These are phyloP conservation scores for Drosophila mimica DNA, from an alignment of 2,888 invertebrate species.

Conservation along the genomic window DNA sequence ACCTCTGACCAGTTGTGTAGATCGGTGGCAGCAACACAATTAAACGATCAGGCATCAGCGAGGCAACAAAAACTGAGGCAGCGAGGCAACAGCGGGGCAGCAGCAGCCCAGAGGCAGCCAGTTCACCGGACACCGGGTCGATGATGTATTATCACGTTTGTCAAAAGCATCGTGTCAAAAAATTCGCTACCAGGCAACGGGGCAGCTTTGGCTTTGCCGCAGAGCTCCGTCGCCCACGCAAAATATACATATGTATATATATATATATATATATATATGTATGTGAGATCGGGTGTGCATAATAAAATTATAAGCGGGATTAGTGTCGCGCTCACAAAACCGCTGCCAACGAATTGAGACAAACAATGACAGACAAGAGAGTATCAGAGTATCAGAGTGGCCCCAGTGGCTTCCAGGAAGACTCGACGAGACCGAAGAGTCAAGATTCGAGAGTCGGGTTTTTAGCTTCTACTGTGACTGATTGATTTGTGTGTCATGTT, in stretches of 20 bases:
- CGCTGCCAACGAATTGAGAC: conserved; percentile 68
- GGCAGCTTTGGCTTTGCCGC: conserved; percentile 1
- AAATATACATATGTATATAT: not conserved
- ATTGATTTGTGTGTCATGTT: conserved; percentile 70
- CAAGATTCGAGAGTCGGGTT: not conserved
- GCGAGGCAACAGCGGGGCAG: conserved; percentile 5
- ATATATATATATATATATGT: not conserved
- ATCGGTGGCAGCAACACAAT: conserved; percentile 48
- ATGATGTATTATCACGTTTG: conserved; percentile 68
- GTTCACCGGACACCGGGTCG: conserved; percentile 24
- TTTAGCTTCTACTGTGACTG: conserved; percentile 71
- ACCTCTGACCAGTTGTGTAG: conserved; percentile 8
- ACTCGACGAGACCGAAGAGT: not conserved
- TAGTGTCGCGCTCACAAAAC: conserved; percentile 71
- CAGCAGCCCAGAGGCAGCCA: conserved; percentile 13
- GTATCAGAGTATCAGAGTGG: conserved; percentile 3
- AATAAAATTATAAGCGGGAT: conserved; percentile 80
- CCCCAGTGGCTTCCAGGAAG: conserved; percentile 63
- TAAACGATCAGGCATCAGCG: conserved; percentile 65
- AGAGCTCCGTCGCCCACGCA: conserved; percentile 52
- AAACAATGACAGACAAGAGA: conserved; percentile 74
- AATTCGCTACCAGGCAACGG: conserved; percentile 64
- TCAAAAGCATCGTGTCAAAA: conserved; percentile 62
- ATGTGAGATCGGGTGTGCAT: conserved; percentile 29
- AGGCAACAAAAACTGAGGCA: conserved; percentile 5